phyloP scores from a whole-genome alignment of 2,888 invertebrate genomes.

The Agrochola litura region DNA sequence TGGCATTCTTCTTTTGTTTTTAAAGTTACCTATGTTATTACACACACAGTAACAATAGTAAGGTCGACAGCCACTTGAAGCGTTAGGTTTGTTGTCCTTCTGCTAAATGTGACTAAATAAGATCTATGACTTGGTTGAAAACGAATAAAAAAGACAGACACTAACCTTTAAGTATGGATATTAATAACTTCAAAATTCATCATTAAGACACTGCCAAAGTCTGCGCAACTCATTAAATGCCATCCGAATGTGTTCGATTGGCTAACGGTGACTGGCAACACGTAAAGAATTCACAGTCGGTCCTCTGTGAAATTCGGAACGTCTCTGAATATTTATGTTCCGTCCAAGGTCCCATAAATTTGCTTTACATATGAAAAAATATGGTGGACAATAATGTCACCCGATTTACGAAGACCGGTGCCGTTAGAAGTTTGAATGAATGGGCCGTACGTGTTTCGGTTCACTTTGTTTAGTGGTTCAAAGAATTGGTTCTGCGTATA shows the following conservation, averaged over 20 bases:
- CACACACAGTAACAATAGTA: background rate
- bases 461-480: constrained; percentile 24
- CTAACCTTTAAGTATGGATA: constrained; percentile 27
- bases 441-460: constrained; percentile 49
- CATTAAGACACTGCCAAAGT: constrained; percentile 57
- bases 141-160: background rate
- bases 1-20: background rate
- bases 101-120: background rate
- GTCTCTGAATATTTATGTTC: constrained; percentile 83
- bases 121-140: background rate
- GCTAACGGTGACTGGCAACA: constrained; percentile 82
- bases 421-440: constrained; percentile 67
- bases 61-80: too few relatives aligned
- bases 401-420: constrained; percentile 61
- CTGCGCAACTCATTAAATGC: constrained; percentile 81
- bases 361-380: constrained; percentile 68
- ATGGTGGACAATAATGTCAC: constrained; percentile 70
- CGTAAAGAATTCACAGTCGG: constrained; percentile 76
- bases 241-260: constrained; percentile 81
- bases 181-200: constrained; percentile 54
- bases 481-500: constrained; percentile 38
- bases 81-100: background rate
- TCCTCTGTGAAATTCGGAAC: constrained; percentile 82
- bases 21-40: background rate
- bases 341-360: constrained; percentile 81